These are phyloP conservation scores for Cheumatopsyche charites DNA, from an alignment of 1,140 invertebrate genomes.

Conservation along the genomic window DNA sequence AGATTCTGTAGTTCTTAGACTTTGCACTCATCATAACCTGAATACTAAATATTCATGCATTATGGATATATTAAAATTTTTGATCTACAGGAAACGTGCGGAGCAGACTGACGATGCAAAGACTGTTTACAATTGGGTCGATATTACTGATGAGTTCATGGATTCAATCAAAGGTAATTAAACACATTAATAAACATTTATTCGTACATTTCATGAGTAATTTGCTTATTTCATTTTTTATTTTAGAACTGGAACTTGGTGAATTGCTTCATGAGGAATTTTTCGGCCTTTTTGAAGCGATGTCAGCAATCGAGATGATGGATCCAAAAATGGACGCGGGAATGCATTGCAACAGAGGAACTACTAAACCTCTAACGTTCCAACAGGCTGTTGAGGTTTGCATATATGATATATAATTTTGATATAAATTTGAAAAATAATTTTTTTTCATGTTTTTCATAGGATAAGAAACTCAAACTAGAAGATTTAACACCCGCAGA, in stretches of 20 bases:
- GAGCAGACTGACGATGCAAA: conserved; percentile 21
- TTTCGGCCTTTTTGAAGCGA: conserved; percentile 96
- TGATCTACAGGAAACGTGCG: conserved; percentile 23
- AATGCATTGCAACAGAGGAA: conserved; percentile 91
- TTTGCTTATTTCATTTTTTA: conserved; percentile 38
- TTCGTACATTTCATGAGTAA: not conserved
- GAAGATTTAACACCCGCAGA: conserved; percentile 74
- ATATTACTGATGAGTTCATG: conserved; percentile 79
- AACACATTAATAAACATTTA: too few species aligned
- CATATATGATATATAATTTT: conserved; percentile 1
- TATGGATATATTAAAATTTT: not conserved
- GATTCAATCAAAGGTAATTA: conserved; percentile 73
- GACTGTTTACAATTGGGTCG: conserved; percentile 69
- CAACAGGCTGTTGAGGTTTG: conserved; percentile 80
- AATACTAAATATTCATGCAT: too few species aligned
- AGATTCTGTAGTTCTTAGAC: too few species aligned
- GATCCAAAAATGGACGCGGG: conserved; percentile 99
- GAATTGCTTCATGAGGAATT: conserved; percentile 89
- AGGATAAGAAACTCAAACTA: conserved; percentile 81
- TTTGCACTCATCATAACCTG: too few species aligned
- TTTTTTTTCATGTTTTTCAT: conserved; percentile 32
- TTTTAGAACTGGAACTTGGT: conserved; percentile 79
- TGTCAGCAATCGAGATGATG: conserved; percentile 99
- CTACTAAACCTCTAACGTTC: conserved; percentile 86
- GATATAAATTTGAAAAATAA: conserved; percentile 12